Conservation (phyloP, 2,113 vertebrate species). For the Lanius collurio region DNA sequence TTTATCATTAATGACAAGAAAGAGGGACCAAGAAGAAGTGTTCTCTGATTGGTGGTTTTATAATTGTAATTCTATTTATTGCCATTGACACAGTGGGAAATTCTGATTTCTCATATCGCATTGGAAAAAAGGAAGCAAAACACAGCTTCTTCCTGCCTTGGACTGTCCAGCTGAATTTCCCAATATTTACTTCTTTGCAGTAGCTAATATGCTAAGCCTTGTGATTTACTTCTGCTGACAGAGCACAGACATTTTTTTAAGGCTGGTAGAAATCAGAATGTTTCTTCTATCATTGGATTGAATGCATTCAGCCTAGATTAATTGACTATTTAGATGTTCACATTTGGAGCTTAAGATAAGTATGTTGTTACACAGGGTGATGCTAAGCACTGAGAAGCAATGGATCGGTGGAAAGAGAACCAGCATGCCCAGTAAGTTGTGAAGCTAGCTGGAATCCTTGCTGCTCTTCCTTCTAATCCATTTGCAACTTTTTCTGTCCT, state of each 20-base stretch:
- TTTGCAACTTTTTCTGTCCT: neutral
- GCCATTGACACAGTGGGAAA: neutral
- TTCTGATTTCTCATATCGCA: neutral
- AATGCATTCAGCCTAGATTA: neutral
- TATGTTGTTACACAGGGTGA: neutral
- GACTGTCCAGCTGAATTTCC: neutral
- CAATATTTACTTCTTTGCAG: neutral
- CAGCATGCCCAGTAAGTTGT: neutral
- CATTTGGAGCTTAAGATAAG: neutral
- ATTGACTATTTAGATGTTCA: neutral
- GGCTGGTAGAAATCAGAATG: neutral
- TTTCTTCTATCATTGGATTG: neutral
- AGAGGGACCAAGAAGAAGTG: neutral
- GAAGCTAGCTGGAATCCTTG: neutral
- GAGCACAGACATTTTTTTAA: neutral
- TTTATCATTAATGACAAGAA: neutral
- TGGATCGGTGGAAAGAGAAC: neutral
- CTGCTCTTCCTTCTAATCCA: neutral
- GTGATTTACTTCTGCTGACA: neutral
- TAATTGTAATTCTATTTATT: neutral
- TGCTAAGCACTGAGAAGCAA: neutral
- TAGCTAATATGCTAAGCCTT: neutral
- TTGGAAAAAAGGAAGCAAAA: neutral
- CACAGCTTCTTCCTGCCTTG: neutral
- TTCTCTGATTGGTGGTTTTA: neutral